Percentiles rank a stretch among this genome's conserved stretches.
phyloP scores from a whole-genome alignment of 2,113 vertebrate genomes.

The Ia io region DNA sequence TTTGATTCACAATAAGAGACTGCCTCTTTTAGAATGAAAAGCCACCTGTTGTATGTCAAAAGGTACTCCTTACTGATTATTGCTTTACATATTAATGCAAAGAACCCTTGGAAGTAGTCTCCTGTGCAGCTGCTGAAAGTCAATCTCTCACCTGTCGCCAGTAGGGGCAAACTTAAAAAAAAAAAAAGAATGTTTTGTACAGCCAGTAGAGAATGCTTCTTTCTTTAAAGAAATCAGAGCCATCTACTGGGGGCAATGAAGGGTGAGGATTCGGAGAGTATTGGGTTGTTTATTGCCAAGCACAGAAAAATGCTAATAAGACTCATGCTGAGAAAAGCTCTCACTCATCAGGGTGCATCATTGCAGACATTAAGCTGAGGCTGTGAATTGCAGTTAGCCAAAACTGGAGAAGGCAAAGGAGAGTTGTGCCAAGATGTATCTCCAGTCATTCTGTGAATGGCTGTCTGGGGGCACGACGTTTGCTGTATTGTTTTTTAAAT shows the following conservation, averaged over 20 bases:
- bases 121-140: slow-evolving; percentile 53
- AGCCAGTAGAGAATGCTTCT: slow-evolving; percentile 45
- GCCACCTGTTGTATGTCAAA: slow-evolving; percentile 72
- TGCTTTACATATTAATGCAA: slow-evolving; percentile 77
- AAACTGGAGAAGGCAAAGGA: slow-evolving; percentile 18
- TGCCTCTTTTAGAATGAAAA: slow-evolving; percentile 67
- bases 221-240: slow-evolving; percentile 65
- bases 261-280: slow-evolving; percentile 32
- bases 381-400: slow-evolving; percentile 58
- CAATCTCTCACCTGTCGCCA: slow-evolving; percentile 62
- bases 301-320: slow-evolving; percentile 75
- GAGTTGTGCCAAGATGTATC: neutral
- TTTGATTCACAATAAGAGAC: slow-evolving; percentile 70
- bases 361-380: slow-evolving; percentile 56
- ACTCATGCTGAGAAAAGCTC: slow-evolving; percentile 68
- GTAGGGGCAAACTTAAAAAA: slow-evolving; percentile 24
- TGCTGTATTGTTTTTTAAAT: slow-evolving; percentile 25
- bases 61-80: slow-evolving; percentile 71
- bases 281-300: slow-evolving; percentile 69
- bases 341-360: slow-evolving; percentile 72
- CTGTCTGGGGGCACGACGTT: neutral
- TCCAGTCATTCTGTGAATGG: slow-evolving; percentile 12
- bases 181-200: slow-evolving; percentile 40
- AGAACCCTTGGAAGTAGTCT: slow-evolving; percentile 48
- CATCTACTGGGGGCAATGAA: slow-evolving; percentile 49